Conservation (phyloP, 2,113 vertebrate species). For the Trichechus manatus region DNA sequence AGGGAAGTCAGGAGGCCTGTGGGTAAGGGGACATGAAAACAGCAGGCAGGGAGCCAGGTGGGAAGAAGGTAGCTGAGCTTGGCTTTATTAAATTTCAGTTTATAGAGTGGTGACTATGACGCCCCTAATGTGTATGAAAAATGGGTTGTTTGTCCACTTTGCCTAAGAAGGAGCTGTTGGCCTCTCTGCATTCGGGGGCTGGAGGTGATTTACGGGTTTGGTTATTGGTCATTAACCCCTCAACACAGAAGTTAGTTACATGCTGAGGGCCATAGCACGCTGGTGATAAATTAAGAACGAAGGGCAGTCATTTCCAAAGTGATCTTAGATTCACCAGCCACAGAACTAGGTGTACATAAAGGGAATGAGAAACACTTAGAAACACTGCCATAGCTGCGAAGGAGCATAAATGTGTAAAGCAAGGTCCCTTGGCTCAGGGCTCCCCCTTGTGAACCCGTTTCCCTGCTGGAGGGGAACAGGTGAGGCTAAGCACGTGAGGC, state of each 20-base stretch:
- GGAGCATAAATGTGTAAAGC: background rate
- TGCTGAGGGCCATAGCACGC: background rate
- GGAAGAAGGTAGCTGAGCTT: background rate
- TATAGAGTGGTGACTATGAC: background rate
- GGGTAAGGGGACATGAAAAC: background rate
- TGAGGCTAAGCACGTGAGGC: background rate
- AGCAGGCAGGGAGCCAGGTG: background rate
- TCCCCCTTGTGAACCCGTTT: background rate
- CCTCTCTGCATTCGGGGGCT: background rate
- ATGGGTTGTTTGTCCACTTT: constrained; percentile 41
- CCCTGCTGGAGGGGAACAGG: background rate
- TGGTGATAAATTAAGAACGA: constrained; percentile 65
- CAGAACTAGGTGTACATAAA: background rate
- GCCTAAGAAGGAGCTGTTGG: constrained; percentile 49
- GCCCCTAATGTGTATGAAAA: constrained; percentile 32
- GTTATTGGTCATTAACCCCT: constrained; percentile 73
- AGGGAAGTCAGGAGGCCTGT: background rate
- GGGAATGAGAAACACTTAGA: background rate
- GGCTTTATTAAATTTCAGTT: constrained; percentile 59
- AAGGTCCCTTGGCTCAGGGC: background rate
- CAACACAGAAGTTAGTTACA: constrained; percentile 18
- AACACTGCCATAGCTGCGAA: background rate
- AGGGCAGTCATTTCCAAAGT: constrained; percentile 34
- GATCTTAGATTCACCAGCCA: background rate
- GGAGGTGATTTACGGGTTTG: constrained; percentile 65